Evolutionary conservation across 2,888 invertebrate species (phyloP).

Genomic region (Pinctada fucata): DNA sequence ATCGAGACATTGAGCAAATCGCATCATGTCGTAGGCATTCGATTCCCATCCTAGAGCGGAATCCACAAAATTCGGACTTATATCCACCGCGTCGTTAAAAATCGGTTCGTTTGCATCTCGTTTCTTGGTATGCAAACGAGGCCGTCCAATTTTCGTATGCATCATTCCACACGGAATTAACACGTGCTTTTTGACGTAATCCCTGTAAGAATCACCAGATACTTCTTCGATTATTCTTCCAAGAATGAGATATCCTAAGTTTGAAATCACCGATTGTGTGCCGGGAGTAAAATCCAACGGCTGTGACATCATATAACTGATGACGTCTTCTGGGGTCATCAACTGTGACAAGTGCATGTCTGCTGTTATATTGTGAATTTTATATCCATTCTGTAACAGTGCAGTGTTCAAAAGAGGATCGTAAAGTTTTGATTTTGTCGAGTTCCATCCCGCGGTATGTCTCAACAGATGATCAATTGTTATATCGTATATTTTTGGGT

Average conservation of each 20-base stretch:
- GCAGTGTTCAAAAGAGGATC: slow-evolving; percentile 69
- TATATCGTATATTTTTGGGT: slow-evolving; percentile 64
- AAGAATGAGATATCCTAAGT: slow-evolving; percentile 69
- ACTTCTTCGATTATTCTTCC: slow-evolving; percentile 69
- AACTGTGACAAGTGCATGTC: slow-evolving; percentile 54
- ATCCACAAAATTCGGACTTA: slow-evolving; percentile 56
- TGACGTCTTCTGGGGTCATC: slow-evolving; percentile 54
- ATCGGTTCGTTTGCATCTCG: slow-evolving; percentile 45
- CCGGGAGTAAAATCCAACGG: slow-evolving; percentile 68
- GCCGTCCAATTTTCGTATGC: slow-evolving; percentile 65
- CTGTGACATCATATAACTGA: slow-evolving; percentile 66
- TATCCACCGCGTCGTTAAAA: slow-evolving; percentile 49
- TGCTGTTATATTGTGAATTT: slow-evolving; percentile 63
- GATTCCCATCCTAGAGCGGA: slow-evolving; percentile 72
- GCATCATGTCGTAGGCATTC: slow-evolving; percentile 68
- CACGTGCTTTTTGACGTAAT: slow-evolving; percentile 61
- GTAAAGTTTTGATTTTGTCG: slow-evolving; percentile 54
- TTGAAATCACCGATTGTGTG: slow-evolving; percentile 63
- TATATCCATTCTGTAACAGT: slow-evolving; percentile 56
- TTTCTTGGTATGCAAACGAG: slow-evolving; percentile 41
- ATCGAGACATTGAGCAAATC: slow-evolving; percentile 64
- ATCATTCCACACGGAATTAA: slow-evolving; percentile 71
- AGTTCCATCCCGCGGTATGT: slow-evolving; percentile 72
- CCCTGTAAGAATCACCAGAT: slow-evolving; percentile 52
- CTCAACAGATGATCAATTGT: slow-evolving; percentile 70